Conservation (phyloP, 2,888 invertebrate genomes). For the Tetranychus truncatus region DNA sequence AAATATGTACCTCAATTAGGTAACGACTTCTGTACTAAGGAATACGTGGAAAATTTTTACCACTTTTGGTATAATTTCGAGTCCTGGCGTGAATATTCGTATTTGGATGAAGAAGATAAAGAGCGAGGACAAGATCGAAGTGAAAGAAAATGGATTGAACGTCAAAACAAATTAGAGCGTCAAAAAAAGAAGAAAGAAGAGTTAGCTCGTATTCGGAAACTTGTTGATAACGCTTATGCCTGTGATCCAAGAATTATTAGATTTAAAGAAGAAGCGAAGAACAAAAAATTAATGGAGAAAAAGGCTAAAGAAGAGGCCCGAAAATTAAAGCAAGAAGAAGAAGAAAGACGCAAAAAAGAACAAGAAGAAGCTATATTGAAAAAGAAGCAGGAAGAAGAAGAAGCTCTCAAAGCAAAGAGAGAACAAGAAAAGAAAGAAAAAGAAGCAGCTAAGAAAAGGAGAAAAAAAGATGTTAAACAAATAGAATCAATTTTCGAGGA, state of each 20-base stretch:
- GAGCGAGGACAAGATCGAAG: slow-evolving; percentile 88
- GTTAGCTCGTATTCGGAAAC: slow-evolving; percentile 65
- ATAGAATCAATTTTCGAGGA: slow-evolving; percentile 28
- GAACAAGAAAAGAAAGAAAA: slow-evolving; percentile 52
- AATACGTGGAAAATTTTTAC: slow-evolving; percentile 81
- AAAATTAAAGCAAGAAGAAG: slow-evolving; percentile 32
- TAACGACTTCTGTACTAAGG: slow-evolving; percentile 52
- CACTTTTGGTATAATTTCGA: slow-evolving; percentile 96
- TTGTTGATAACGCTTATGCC: slow-evolving; percentile 84
- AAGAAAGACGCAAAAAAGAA: slow-evolving; percentile 3
- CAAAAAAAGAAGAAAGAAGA: slow-evolving; percentile 91
- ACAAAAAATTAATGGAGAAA: slow-evolving; percentile 68
- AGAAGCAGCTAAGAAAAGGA: slow-evolving; percentile 37
- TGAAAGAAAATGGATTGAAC: slow-evolving; percentile 92
- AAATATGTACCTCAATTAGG: slow-evolving; percentile 65
- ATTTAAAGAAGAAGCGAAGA: slow-evolving; percentile 83
- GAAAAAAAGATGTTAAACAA: slow-evolving; percentile 65
- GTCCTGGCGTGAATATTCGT: slow-evolving; percentile 97
- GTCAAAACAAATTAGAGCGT: slow-evolving; percentile 81
- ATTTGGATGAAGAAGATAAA: slow-evolving; percentile 94
- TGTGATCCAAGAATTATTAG: slow-evolving; percentile 78
- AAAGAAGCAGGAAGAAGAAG: slow-evolving; percentile 35
- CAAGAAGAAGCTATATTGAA: slow-evolving; percentile 20
- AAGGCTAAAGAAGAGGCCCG: slow-evolving; percentile 46
- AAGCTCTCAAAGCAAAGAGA: slow-evolving; percentile 32